phyloP scores from a whole-genome alignment of 2,888 invertebrate genomes.

The Altica lythri region DNA sequence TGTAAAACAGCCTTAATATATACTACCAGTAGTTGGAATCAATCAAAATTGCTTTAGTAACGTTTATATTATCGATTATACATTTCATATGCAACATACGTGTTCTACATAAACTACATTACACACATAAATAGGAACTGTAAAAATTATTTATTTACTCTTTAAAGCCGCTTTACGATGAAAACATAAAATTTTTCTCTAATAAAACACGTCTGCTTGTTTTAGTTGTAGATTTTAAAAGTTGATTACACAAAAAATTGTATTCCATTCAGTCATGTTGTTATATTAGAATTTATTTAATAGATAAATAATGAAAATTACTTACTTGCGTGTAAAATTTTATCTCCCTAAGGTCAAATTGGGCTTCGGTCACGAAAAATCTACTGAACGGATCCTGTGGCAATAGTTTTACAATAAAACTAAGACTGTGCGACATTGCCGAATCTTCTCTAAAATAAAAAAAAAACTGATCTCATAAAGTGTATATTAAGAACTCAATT shows the following conservation, averaged over 20 bases:
- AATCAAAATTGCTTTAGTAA: too few relatives aligned
- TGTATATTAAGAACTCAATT: too few relatives aligned
- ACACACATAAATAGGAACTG: too few relatives aligned
- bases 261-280: slow-evolving; percentile 2
- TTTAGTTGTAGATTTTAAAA: background rate
- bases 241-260: slow-evolving; percentile 7
- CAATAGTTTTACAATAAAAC: slow-evolving; percentile 74
- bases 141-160: too few relatives aligned
- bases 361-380: slow-evolving; percentile 80
- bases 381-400: slow-evolving; percentile 80
- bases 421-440: slow-evolving; percentile 50
- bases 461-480: background rate
- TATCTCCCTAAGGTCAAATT: slow-evolving; percentile 81
- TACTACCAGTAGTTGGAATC: too few relatives aligned
- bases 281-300: slow-evolving; percentile 5
- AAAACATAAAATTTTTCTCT: background rate
- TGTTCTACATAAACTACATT: too few relatives aligned
- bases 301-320: slow-evolving; percentile 24
- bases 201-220: too few relatives aligned
- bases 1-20: too few relatives aligned
- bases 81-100: too few relatives aligned
- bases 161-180: too few relatives aligned
- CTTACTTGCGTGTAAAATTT: slow-evolving; percentile 79
- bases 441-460: slow-evolving; percentile 45
- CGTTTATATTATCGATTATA: too few relatives aligned